A percentile compares a stretch with the other conserved stretches of the same genome.
Conservation (phyloP, 2,113 vertebrate genomes). For the Azemiops feae region DNA sequence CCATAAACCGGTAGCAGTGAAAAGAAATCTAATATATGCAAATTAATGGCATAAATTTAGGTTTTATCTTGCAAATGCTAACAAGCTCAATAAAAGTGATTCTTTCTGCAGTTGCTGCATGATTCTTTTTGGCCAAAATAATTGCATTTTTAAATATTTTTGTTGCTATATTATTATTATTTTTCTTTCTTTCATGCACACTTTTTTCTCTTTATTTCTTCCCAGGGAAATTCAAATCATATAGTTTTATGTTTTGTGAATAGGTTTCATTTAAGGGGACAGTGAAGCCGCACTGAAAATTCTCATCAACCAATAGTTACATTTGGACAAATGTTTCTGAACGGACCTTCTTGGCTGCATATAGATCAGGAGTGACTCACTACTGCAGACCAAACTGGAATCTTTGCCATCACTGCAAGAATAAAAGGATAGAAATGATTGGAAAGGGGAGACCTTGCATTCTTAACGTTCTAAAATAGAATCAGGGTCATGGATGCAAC, state of each 20-base stretch:
- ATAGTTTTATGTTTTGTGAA: conserved; percentile 3
- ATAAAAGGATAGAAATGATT: background rate
- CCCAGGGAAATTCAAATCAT: conserved; percentile 11
- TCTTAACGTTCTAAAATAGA: background rate
- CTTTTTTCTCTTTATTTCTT: background rate
- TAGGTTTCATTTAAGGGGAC: background rate
- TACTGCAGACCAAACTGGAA: background rate
- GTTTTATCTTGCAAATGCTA: conserved; percentile 72
- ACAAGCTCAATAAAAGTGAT: conserved; percentile 70
- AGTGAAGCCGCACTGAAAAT: background rate
- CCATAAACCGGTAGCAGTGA: conserved; percentile 49
- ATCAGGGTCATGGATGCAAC: background rate
- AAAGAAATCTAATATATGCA: conserved; percentile 63
- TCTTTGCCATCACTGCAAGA: background rate
- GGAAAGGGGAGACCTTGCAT: background rate
- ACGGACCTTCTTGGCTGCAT: background rate
- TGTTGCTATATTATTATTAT: conserved; percentile 60
- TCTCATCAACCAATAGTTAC: background rate
- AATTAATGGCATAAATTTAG: conserved; percentile 69
- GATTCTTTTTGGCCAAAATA: conserved; percentile 56
- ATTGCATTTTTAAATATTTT: conserved; percentile 59
- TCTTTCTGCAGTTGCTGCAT: conserved; percentile 58
- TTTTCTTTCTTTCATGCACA: conserved; percentile 24
- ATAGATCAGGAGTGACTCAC: background rate
- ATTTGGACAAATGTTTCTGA: background rate